Evolutionary conservation across 2,888 invertebrate genomes (phyloP).

Genomic region (Gymnosoma rotundatum): DNA sequence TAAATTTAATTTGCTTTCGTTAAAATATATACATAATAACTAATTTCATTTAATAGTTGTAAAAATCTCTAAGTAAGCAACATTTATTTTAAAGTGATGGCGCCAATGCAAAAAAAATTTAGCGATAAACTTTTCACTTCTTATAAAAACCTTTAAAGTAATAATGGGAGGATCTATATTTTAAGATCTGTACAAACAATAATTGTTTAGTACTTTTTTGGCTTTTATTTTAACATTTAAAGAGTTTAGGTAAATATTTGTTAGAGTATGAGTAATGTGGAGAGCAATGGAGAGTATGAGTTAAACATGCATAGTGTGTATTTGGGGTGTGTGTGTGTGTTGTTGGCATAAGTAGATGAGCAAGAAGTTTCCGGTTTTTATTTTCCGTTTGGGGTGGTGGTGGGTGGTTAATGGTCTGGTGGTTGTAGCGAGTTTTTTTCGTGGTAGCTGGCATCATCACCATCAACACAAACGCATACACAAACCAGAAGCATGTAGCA

Average conservation of each 20-base stretch:
- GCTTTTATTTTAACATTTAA: constrained; percentile 8
- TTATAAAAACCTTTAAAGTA: neutral
- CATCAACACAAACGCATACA: constrained; percentile 11
- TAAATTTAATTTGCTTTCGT: too few relatives aligned
- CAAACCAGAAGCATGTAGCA: constrained; percentile 54
- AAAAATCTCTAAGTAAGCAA: constrained; percentile 4
- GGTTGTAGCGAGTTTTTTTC: constrained; percentile 39
- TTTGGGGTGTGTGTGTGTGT: constrained; percentile 11
- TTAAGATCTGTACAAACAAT: constrained; percentile 6
- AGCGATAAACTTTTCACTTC: neutral
- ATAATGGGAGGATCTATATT: constrained; percentile 20
- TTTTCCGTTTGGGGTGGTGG: constrained; percentile 56
- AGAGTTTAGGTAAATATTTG: neutral
- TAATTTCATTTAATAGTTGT: neutral
- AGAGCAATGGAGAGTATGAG: constrained; percentile 36
- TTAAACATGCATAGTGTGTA: constrained; percentile 34
- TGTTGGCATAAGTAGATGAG: constrained; percentile 45
- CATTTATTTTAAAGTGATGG: constrained; percentile 36
- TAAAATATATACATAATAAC: too few relatives aligned
- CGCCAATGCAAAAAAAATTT: constrained; percentile 21
- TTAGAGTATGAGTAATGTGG: neutral
- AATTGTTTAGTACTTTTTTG: neutral
- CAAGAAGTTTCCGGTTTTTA: constrained; percentile 68
- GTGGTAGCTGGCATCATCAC: constrained; percentile 53
- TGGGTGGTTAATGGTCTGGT: constrained; percentile 61